phyloP scores from a whole-genome alignment of 2,797 vertebrate species.

The Urocyon cinereoargenteus region DNA sequence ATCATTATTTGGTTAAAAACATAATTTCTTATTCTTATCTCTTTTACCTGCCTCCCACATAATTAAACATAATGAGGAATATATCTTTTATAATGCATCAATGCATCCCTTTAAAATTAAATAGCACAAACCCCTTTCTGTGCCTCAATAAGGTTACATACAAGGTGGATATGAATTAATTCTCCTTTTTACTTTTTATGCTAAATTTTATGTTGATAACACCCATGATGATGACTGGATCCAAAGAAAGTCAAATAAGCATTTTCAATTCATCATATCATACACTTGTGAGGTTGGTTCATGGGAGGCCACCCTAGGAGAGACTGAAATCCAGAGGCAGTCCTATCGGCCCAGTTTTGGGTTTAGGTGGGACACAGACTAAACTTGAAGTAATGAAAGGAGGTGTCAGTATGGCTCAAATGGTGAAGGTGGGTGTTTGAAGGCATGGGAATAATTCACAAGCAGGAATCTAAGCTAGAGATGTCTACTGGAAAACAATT shows the following conservation, averaged over 20 bases:
- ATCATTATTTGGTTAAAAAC: conserved; percentile 40
- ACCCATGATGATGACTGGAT: not conserved
- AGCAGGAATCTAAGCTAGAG: not conserved
- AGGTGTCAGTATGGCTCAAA: not conserved
- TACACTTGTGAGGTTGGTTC: not conserved
- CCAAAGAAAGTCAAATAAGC: not conserved
- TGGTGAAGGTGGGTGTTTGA: not conserved
- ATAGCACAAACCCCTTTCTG: not conserved
- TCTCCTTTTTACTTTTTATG: not conserved
- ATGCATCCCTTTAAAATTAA: not conserved
- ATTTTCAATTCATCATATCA: not conserved
- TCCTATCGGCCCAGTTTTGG: not conserved
- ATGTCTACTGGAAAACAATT: not conserved
- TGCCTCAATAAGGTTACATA: not conserved
- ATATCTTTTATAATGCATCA: not conserved
- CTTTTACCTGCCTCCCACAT: conserved; percentile 42
- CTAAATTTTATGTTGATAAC: not conserved
- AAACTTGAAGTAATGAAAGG: not conserved
- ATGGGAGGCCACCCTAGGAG: not conserved
- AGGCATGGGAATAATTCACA: not conserved
- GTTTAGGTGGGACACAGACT: not conserved
- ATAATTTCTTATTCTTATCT: conserved; percentile 1
- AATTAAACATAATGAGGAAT: conserved; percentile 42
- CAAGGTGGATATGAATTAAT: not conserved
- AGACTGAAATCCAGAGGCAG: not conserved